These are phyloP conservation scores for Crotalus adamanteus DNA, from an alignment of 2,797 vertebrate genomes.

Conservation along the genomic window DNA sequence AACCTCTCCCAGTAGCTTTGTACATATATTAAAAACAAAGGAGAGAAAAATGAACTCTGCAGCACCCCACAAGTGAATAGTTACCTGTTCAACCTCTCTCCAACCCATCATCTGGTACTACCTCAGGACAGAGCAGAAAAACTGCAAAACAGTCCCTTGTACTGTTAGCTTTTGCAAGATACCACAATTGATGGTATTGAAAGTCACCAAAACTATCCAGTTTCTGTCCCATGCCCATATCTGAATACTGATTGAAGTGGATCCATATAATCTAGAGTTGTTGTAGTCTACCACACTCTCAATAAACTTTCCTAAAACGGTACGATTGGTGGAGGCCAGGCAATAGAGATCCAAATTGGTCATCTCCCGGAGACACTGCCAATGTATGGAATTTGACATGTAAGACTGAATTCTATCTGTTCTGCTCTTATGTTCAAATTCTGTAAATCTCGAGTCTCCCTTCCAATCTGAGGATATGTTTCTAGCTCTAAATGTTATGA, in stretches of 20 bases:
- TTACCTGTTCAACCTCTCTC: background rate
- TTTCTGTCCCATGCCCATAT: background rate
- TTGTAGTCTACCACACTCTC: background rate
- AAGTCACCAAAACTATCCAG: background rate
- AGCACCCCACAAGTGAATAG: background rate
- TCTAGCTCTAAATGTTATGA: background rate
- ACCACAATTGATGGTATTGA: background rate
- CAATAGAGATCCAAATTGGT: background rate
- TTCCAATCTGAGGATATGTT: background rate
- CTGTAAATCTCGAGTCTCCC: background rate
- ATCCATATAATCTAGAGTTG: background rate
- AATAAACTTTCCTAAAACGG: background rate
- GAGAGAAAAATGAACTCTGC: background rate
- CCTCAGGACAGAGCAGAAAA: background rate
- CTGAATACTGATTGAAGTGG: background rate
- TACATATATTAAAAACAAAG: background rate
- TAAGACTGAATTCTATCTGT: background rate
- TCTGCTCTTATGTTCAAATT: background rate
- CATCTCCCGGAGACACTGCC: background rate
- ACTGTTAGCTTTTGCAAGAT: background rate
- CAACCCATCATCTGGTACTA: background rate
- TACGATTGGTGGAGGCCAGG: background rate
- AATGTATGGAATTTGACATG: background rate
- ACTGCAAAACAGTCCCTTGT: background rate
- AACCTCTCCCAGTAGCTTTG: background rate